Base-by-base conservation (phyloP, 2,797 vertebrate genomes). In the Streptopelia turtur region DNA sequence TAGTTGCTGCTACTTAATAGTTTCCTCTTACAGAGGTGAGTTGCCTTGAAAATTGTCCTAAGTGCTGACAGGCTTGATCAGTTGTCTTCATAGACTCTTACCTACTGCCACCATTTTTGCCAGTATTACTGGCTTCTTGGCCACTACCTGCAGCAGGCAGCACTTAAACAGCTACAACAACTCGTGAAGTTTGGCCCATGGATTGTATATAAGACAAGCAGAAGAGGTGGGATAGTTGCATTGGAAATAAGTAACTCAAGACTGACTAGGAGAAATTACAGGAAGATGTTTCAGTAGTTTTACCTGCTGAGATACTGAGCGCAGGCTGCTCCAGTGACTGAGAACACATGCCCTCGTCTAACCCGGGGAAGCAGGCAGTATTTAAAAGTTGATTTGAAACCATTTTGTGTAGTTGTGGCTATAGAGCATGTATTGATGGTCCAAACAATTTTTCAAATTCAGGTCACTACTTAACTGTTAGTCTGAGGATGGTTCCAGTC, bases 301-400 rank as follows among this genome's bases (percentile, higher is more conserved):
- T 68, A 12, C 35, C 39, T 72, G 45, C 63, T 37, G 9, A 53
- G 23, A 25, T 56, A 3, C 39, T 53, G 70, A 47, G 78, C 35
- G 22, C 49, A 72, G 57, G 41, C 74, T 83, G 22, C 50, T 88
- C 60, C 56, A 25, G 25, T 41, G 50, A 12, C 66, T 41, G 30
- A 52, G 41, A 41, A 60, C 25, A 57, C 12, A 0, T 59, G 16
- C 30, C 23, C 16, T 56, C 2, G 0, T 52, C 35, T 61, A 39
- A 74, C 45, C 28, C 4, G 4, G 28, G 31, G 20, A 88, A 88
- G 35, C 57, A 72, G 52, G 12, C 60, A 74, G 13, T 71, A 24
- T 90, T 90, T 78, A 90, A 72, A 60, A 80, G 61, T 30, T 41
- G 24, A 30, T 83, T 53, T 71, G n/a, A 86, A 81, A 78, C 37